A percentile compares a stretch with the other conserved stretches of the same genome.
Conservation (phyloP, 2,888 invertebrate genomes). For the Drosophila pseudotakahashii region DNA sequence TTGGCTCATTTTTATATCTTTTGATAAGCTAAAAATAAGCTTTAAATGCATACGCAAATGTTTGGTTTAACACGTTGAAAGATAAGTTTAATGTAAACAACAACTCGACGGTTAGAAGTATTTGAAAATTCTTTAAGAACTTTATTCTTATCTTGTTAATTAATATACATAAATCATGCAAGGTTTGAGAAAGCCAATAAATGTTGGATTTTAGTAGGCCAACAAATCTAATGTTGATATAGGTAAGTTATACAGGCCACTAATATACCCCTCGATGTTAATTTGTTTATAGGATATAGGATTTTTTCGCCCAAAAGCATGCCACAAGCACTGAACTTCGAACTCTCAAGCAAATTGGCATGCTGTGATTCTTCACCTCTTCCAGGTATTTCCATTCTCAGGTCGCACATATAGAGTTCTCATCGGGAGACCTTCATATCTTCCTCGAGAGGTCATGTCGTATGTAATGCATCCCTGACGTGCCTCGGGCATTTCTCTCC, state of each 20-base stretch:
- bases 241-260: not conserved
- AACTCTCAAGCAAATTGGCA: slow-evolving; percentile 19
- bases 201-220: not conserved
- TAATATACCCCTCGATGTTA: slow-evolving; percentile 10
- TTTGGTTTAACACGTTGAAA: slow-evolving; percentile 10
- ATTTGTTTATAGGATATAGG: slow-evolving; percentile 1
- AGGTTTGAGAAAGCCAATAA: not conserved
- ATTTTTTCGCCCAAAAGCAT: slow-evolving; percentile 32
- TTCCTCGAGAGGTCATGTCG: slow-evolving; percentile 24
- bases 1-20: not conserved
- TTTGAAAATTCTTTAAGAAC: not conserved
- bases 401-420: slow-evolving; percentile 21
- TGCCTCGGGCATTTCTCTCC: slow-evolving; percentile 53
- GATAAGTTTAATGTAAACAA: slow-evolving; percentile 1
- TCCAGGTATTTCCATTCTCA: slow-evolving; percentile 40
- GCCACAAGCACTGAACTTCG: slow-evolving; percentile 24
- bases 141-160: not conserved
- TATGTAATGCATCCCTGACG: slow-evolving; percentile 43
- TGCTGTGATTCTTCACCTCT: slow-evolving; percentile 49
- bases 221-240: not conserved
- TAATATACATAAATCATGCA: not conserved
- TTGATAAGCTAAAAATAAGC: slow-evolving; percentile 2
- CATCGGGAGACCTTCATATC: slow-evolving; percentile 36
- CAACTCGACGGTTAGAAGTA: no score
- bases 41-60: not conserved